Conservation (phyloP, 2,888 invertebrate genomes). For the Erebia palarica region DNA sequence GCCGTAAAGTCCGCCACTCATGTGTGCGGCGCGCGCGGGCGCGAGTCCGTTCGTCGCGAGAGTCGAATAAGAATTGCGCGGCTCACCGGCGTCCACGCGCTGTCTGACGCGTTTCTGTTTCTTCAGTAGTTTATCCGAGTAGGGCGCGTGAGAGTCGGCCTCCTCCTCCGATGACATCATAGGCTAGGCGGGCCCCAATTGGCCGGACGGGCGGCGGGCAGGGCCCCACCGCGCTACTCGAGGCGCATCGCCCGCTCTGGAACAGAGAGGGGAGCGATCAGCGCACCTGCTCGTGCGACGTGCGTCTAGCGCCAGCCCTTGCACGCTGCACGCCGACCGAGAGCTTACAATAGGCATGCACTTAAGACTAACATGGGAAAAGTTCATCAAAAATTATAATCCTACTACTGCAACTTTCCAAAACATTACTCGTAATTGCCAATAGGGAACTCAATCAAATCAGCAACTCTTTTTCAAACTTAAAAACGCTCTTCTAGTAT, state of each 20-base stretch:
- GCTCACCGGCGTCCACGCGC: slow-evolving; percentile 98
- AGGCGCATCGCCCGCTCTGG: slow-evolving; percentile 79
- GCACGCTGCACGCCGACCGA: slow-evolving; percentile 23
- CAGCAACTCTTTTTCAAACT: too few species aligned
- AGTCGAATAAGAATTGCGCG: slow-evolving; percentile 93
- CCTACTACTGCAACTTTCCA: slow-evolving; percentile 5
- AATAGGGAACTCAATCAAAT: too few species aligned
- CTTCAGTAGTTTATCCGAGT: slow-evolving; percentile 95
- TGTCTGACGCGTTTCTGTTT: slow-evolving; percentile 96
- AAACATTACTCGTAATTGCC: neutral
- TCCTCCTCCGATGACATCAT: slow-evolving; percentile 99
- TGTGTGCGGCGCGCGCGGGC: slow-evolving; percentile 87
- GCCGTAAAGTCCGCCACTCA: slow-evolving; percentile 93
- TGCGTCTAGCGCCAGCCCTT: slow-evolving; percentile 41
- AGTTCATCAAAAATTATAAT: neutral
- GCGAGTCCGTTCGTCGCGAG: slow-evolving; percentile 80
- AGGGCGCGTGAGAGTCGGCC: slow-evolving; percentile 96
- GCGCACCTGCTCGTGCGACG: slow-evolving; percentile 71
- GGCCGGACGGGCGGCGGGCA: slow-evolving; percentile 87
- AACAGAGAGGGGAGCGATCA: slow-evolving; percentile 74
- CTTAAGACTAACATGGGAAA: neutral
- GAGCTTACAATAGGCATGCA: slow-evolving; percentile 12
- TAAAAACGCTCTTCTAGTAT: too few species aligned
- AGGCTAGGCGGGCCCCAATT: slow-evolving; percentile 91
- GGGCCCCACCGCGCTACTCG: slow-evolving; percentile 78